Evolutionary conservation across 2,888 invertebrate species (phyloP), one percentile per base, ranked within the genome.

Genomic region (Diarsia rubi): DNA sequence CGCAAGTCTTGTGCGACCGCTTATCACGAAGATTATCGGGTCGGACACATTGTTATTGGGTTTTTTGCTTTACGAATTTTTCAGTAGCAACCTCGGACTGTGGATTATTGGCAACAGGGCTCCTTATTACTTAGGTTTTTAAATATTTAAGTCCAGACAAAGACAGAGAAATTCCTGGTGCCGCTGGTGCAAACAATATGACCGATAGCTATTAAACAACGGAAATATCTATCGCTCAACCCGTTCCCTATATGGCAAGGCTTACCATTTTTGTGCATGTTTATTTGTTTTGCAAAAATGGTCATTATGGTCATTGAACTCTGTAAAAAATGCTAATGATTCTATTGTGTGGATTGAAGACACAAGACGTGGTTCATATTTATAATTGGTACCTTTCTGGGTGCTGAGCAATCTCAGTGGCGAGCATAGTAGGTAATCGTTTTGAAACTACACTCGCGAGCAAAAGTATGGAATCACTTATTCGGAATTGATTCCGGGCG

Each of bases 291-390:
- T 73, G 75, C n/a, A 11, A 47, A 74, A 21, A 31, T 27, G 47
- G 57, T 12, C n/a, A 8, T 12, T 24, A 0, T 24, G 75, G 63
- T 64, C 64, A 57, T 64, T 64, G 75, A 75, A 64, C 64, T 75
- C 12, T 27, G 54, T 8, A 27, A 42, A 42, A 64, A 64, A 42
- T n/a, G 19, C 37, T 63, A 74, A 75, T 63, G 54, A 57, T 63
- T 42, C n/a, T 31, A 19, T 73, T 62, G 62, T 52, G 37, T 27
- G 24, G 24, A 42, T 42, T 59, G 21, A 5, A 45, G 21, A 21
- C 21, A 6, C 60, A 37, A 60, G n/a, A 19, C 37, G 37, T 37
- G 8, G 16, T 19, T 47, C 27, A 54, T 24, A 6, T 14, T 54
- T 1, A 16, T 16, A 54, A 24, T 27, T 24, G 14, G 5, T 24